These are phyloP conservation scores for Colistium nudipinnis DNA, from an alignment of 2,113 vertebrate genomes.

Conservation along the genomic window DNA sequence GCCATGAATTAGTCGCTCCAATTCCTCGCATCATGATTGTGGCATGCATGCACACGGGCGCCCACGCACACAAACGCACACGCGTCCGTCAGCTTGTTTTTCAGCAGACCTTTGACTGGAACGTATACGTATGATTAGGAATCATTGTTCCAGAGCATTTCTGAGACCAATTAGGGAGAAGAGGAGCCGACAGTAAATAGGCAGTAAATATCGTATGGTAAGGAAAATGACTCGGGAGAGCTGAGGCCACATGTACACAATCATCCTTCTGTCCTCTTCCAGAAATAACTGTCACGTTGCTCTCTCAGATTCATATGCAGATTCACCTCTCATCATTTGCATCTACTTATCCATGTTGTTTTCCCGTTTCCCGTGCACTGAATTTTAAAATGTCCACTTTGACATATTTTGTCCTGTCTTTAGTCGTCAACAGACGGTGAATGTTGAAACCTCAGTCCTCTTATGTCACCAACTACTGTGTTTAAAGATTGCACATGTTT, in stretches of 20 bases:
- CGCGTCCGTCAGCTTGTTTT: constrained; percentile 7
- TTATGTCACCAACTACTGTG: neutral
- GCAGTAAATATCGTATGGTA: neutral
- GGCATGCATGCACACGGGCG: constrained; percentile 1
- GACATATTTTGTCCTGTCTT: neutral
- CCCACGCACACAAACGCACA: constrained; percentile 9
- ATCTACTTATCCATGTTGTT: neutral
- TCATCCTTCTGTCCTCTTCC: neutral
- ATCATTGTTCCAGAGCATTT: constrained; percentile 24
- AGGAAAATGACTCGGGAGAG: too few species aligned
- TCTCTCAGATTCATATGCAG: constrained; percentile 4
- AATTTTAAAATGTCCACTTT: neutral
- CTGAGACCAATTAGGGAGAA: constrained; percentile 32
- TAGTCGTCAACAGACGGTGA: neutral
- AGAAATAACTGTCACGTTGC: neutral
- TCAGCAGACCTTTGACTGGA: neutral
- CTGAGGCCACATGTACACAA: neutral
- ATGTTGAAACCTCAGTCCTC: neutral
- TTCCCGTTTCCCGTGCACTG: neutral
- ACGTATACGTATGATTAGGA: constrained; percentile 28
- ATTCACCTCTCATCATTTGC: neutral
- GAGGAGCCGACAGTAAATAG: neutral
- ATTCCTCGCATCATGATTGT: constrained; percentile 47
- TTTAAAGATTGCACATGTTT: neutral
- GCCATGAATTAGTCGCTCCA: constrained; percentile 46